Evolutionary conservation across 2,888 invertebrate species (phyloP), one percentile per base, ranked within the genome.

Genomic region (Zygaena filipendulae): DNA sequence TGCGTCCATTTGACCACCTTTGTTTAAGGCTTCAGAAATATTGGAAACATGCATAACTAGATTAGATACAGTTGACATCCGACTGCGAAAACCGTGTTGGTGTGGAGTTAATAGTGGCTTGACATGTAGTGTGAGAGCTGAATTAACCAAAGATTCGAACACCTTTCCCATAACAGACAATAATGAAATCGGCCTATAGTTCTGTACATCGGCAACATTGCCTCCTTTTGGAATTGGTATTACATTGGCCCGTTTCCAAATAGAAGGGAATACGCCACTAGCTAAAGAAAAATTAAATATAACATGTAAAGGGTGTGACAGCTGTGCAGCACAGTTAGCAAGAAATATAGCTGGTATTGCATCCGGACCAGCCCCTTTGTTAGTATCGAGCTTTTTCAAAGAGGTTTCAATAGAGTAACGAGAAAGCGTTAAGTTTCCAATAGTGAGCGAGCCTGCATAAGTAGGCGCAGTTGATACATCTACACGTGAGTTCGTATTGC

Each of bases 301-400:
- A 13, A 26, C 21, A 21, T 10, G 10, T 4, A 29, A 5, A 7
- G 31, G 35, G 86, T 96, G 21, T 88, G 91, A 69, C 91, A 96
- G 89, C 13, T 27, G 21, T 13, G 8, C 8, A 8, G 92, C 87
- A 87, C 60, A 48, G 48, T 16, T 21, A 21, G 20, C 21, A 8
- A 27, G 13, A n/a, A 27, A 13, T 11, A 22, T 4, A 11, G 21
- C 21, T 14, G 27, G 16, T 7, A 27, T 27, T 9, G 11, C 10
- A n/a, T 27, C 22, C 2, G 21, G 27, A 13, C 27, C 27, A 2
- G 27, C 21, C 4, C 21, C 16, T 22, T 27, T 23, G 40, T 25
- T 21, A 20, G 13, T 11, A 4, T 29, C 19, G 7, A 21, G 13
- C 5, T 22, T 9, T 8, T 9, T 9, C 4, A 22, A 12, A 3